A percentile compares a stretch with the other conserved stretches of the same genome.
phyloP scores from a whole-genome alignment of 2,797 vertebrate species.

The Mico argentatus region DNA sequence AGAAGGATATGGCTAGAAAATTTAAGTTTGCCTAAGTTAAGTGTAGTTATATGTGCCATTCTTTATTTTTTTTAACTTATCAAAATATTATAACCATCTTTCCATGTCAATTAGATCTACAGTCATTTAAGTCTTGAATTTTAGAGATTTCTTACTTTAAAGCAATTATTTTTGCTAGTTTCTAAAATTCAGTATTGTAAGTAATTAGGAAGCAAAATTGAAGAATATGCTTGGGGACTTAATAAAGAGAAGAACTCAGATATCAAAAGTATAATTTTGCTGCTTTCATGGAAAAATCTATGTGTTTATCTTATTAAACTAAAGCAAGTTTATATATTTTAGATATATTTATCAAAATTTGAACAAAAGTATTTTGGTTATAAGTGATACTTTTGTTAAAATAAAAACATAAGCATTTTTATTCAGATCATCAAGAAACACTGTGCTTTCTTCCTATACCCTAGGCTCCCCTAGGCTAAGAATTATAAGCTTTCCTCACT shows the following conservation, averaged over 20 bases:
- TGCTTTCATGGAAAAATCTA: conserved; percentile 10
- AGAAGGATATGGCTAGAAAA: neutral
- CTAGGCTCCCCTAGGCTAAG: neutral
- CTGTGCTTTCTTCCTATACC: neutral
- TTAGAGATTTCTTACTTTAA: neutral
- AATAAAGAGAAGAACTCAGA: neutral
- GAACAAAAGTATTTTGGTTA: neutral
- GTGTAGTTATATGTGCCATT: neutral
- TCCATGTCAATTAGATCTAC: neutral
- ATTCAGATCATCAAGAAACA: neutral
- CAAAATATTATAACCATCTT: conserved; percentile 19
- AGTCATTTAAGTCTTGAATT: conserved; percentile 14
- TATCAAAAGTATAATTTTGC: conserved; percentile 3
- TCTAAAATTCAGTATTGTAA: neutral
- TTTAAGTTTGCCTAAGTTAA: neutral
- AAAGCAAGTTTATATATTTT: conserved; percentile 7
- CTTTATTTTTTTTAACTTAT: neutral
- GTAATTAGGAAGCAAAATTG: neutral
- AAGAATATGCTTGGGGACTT: neutral
- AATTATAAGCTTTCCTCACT: neutral
- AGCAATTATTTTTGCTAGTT: conserved; percentile 21
- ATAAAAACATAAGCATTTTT: neutral
- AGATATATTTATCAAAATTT: neutral
- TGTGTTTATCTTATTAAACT: neutral
- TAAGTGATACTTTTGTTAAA: conserved; percentile 8